Evolutionary conservation across 2,113 vertebrate genomes (phyloP), one percentile per base, ranked within the genome.

Genomic region (Onychostoma macrolepis): DNA sequence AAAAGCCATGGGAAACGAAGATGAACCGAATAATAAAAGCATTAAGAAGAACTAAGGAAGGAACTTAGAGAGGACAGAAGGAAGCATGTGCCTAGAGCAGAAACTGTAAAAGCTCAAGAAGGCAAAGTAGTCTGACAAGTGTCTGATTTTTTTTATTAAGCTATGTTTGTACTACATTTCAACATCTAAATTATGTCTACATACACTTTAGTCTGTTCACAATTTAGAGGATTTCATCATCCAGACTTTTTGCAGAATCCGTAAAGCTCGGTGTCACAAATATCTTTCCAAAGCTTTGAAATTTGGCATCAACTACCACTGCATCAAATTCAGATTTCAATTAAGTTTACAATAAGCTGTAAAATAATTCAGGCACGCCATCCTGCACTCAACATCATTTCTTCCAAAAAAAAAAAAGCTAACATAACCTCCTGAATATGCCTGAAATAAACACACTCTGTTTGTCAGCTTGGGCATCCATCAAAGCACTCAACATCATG

Each of bases 181-280:
- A 38, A 99, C 97, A 98, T 94, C 95, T 95, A 97, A 93, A 95
- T 96, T 96, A 93, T 95, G 95, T 92, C 94, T 96, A 98, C 96
- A 96, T 88, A 97, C 96, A 96, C 91, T 94, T 91, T 77, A 76
- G 61, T 86, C 19, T n/a, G 24, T 83, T 86, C 33, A 85, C 84
- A 84, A 86, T 86, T 82, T 45, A 84, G 87, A 87, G 56, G 50
- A 21, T 58, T 87, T 91, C 84, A 84, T 85, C 86, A 80, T 80
- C 38, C 82, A 45, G 67, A 77, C 79, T 36, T 87, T 86, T 43
- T n/a, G 80, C 56, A 76, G 61, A 89, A 82, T 36, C 30, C 45
- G 33, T 80, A 41, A 80, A 83, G 63, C 80, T 11, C 6, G 80
- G 26, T 4, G 17, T 67, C 17, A 72, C 56, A 72, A 53, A 61